These are phyloP conservation scores for Siniperca knerii DNA, from an alignment of 2,113 vertebrate species.

Conservation along the genomic window DNA sequence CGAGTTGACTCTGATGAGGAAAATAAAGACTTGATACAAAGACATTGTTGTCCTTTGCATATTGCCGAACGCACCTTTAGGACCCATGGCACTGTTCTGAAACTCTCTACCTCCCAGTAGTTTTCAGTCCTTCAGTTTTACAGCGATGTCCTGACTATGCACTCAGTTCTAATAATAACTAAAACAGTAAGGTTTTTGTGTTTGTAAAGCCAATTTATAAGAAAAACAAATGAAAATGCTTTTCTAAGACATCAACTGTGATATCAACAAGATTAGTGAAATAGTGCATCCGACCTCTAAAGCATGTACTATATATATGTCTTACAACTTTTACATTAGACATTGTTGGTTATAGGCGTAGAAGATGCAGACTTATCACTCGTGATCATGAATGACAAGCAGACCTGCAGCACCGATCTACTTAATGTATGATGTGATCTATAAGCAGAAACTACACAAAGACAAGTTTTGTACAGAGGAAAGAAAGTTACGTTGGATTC, in stretches of 20 bases:
- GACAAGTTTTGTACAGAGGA: not conserved
- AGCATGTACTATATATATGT: not conserved
- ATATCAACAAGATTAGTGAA: constrained; percentile 4
- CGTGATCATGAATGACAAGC: constrained; percentile 9
- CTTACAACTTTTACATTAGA: constrained; percentile 1
- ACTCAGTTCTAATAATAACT: no score
- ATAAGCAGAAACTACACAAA: not conserved
- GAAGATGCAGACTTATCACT: constrained; percentile 6
- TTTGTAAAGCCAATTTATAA: constrained; percentile 1
- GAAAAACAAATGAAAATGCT: not conserved
- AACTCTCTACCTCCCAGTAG: no score
- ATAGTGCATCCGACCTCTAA: constrained; percentile 11
- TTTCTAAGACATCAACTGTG: not conserved
- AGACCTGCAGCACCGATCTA: constrained; percentile 9
- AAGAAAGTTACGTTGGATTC: not conserved
- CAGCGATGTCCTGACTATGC: not conserved
- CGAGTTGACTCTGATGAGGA: not conserved
- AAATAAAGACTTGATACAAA: not conserved
- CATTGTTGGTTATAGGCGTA: constrained; percentile 10
- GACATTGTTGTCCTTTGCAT: not conserved
- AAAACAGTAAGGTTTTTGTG: not conserved
- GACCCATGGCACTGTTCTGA: not conserved
- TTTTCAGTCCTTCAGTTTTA: constrained; percentile 23
- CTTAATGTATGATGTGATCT: not conserved
- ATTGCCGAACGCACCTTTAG: not conserved